Evolutionary conservation across 2,888 invertebrate species (phyloP), one percentile per base, ranked within the genome.

Genomic region (Trissonchulus latispiculum): DNA sequence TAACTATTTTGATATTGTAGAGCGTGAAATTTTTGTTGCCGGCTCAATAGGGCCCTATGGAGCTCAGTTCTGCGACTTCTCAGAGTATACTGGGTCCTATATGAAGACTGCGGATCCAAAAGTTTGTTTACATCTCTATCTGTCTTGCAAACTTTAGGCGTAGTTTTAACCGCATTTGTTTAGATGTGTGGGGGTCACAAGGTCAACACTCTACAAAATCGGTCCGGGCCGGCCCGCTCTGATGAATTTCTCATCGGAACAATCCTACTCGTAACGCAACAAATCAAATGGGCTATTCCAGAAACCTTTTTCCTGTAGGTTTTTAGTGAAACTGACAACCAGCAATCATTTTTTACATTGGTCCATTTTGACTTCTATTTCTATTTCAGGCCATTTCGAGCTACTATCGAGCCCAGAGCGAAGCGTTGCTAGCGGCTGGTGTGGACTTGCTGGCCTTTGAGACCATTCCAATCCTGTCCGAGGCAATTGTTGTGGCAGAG

Each of bases 1-100:
- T 73, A 33, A 71, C 76, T 28, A 77, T 76, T 15, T 36, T 75
- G n/a, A 36, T 70, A 23, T 75, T 74, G 18, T 73, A 74, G 28
- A 29, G 62, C 8, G 59, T 32, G 29, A 71, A 18, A 72, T 91
- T 18, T 82, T 90, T 78, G 87, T 95, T 68, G 92, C 91, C 32
- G 95, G 93, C 0, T 92, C 94, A 0, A 90, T 95, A 75, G 95
- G 95, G 0, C 93, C 95, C 0, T 95, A 92, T 83, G 95, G 95
- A 0, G 95, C 95, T 0, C 90, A 89, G 79, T 86, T 93, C 59
- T 90, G 91, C 81, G 93, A 96, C 83, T 91, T 91, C 18, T 95
- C 95, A 0, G 96, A 96, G 83, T 96, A 95, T 83, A 89, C 89
- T n/a, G 95, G 95, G 29, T 87, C 87, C 75, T 86, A 86, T 76